Evolutionary conservation across 2,797 vertebrate species (phyloP).

Genomic region (Diplodus sargus): DNA sequence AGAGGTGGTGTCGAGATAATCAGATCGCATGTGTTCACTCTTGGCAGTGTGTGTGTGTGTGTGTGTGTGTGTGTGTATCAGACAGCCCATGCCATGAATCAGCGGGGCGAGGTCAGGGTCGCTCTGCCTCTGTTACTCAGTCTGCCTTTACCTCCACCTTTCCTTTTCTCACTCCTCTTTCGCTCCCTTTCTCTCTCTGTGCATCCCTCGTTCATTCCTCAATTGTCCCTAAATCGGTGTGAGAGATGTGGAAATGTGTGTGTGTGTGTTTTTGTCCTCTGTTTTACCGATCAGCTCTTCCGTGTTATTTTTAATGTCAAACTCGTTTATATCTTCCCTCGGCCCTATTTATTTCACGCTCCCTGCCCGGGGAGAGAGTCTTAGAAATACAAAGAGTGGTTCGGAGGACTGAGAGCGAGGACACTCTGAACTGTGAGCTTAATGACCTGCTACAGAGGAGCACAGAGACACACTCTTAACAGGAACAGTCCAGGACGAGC

Average conservation of each 20-base stretch:
- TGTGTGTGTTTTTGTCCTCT: background rate
- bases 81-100: conserved; percentile 78
- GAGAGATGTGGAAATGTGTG: conserved; percentile 18
- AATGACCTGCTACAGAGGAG: conserved; percentile 29
- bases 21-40: conserved; percentile 20
- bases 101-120: conserved; percentile 78
- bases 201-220: conserved; percentile 22
- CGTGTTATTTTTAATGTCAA: conserved; percentile 38
- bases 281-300: conserved; percentile 10
- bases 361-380: conserved; percentile 21
- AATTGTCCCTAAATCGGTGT: conserved; percentile 6
- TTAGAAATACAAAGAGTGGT: conserved; percentile 26
- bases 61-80: conserved; percentile 58
- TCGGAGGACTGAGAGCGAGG: conserved; percentile 42
- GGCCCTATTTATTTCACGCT: background rate
- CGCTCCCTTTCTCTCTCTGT: conserved; percentile 10
- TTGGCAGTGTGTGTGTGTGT: conserved; percentile 31
- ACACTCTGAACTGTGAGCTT: conserved; percentile 52
- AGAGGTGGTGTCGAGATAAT: conserved; percentile 49
- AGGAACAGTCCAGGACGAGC: conserved; percentile 44
- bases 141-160: conserved; percentile 38
- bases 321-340: conserved; percentile 27
- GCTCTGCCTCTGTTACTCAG: conserved; percentile 73
- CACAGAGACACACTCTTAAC: conserved; percentile 23
- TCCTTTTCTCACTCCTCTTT: conserved; percentile 9